Percentiles rank a stretch among this genome's conserved stretches.
phyloP scores from a whole-genome alignment of 1,140 invertebrate species.

The Heliconius hewitsoni region DNA sequence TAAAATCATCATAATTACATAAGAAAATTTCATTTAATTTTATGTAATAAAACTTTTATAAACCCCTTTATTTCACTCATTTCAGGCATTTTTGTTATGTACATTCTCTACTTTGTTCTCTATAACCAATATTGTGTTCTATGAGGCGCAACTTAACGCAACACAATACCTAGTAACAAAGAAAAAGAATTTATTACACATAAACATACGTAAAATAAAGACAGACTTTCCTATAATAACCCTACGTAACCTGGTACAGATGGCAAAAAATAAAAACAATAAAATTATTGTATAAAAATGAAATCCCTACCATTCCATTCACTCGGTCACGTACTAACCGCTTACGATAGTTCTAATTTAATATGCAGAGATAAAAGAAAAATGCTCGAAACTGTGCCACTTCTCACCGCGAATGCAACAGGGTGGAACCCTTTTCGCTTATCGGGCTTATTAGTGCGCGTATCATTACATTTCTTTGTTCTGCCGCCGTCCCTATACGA shows the following conservation, averaged over 20 bases:
- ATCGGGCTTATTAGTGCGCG: constrained; percentile 5
- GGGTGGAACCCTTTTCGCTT: constrained; percentile 5
- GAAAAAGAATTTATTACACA: neutral
- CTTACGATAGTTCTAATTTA: neutral
- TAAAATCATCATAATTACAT: neutral
- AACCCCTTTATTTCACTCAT: no score
- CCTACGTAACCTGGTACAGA: no score
- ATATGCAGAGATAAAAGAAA: neutral
- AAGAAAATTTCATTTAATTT: neutral
- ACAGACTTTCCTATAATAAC: no score
- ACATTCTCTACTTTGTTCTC: neutral
- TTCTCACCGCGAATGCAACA: neutral
- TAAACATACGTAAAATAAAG: no score
- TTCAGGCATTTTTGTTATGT: no score
- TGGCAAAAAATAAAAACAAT: no score
- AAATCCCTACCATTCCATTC: neutral
- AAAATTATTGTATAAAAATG: no score
- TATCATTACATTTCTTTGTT: constrained; percentile 1
- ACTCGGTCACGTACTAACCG: neutral
- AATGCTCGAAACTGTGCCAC: neutral
- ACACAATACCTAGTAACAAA: neutral
- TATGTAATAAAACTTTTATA: no score
- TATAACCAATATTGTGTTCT: neutral
- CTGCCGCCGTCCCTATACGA: neutral
- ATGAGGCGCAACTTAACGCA: neutral